These are phyloP conservation scores for Cephus pulcher DNA, from an alignment of 2,888 invertebrate genomes.

Conservation along the genomic window DNA sequence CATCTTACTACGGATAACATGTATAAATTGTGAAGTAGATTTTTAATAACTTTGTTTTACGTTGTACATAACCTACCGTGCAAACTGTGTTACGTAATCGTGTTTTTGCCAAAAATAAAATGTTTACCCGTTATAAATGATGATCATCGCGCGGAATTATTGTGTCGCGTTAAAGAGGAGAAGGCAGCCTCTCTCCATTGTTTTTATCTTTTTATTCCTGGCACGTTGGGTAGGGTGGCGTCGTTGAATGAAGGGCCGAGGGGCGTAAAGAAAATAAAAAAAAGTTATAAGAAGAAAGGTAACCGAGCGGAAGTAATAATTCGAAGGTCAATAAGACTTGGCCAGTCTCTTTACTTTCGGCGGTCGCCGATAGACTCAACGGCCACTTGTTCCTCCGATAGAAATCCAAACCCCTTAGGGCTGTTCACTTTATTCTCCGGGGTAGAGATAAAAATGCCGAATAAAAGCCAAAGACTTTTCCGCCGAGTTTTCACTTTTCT, in stretches of 20 bases:
- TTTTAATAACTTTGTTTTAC: too few species aligned
- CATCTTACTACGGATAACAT: background rate
- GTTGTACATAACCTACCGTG: background rate
- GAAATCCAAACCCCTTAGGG: background rate
- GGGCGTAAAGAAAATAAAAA: background rate
- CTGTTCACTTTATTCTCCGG: background rate
- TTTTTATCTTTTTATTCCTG: background rate
- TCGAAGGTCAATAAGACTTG: background rate
- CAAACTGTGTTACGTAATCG: background rate
- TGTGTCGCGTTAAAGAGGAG: background rate
- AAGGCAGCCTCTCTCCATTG: background rate
- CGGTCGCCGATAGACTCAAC: background rate
- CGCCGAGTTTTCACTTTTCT: background rate
- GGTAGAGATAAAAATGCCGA: background rate
- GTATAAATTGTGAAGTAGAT: background rate
- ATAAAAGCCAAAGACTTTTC: background rate
- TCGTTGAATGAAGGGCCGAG: background rate
- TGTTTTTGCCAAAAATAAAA: background rate
- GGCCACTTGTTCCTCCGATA: background rate
- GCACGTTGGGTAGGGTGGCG: background rate
- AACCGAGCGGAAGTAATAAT: background rate
- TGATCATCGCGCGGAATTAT: background rate
- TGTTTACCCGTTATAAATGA: background rate
- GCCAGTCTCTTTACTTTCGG: background rate
- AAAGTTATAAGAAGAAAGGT: background rate